Conservation (phyloP, 2,888 invertebrate genomes). For the Drosophila nr. medialis region DNA sequence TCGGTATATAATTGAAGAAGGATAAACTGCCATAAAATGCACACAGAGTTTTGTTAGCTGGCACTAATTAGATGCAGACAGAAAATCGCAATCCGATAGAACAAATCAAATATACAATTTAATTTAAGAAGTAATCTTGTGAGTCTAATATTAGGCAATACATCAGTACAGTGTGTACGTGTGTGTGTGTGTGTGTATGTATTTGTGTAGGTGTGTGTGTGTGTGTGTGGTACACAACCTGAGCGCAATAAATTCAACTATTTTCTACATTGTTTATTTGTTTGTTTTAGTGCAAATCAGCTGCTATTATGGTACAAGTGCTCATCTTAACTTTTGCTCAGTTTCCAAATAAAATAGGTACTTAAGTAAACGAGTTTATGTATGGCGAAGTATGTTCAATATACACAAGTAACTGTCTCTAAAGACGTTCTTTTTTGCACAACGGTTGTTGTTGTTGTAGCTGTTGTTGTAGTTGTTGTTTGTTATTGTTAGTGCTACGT, state of each 20-base stretch:
- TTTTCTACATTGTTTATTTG: constrained; percentile 55
- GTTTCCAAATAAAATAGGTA: constrained; percentile 43
- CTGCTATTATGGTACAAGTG: constrained; percentile 77
- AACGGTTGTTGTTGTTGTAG: constrained; percentile 48
- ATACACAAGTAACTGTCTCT: constrained; percentile 59
- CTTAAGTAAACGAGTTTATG: constrained; percentile 32
- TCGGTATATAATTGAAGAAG: constrained; percentile 6
- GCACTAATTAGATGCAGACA: constrained; percentile 40
- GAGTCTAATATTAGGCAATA: constrained; percentile 75
- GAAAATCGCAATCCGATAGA: constrained; percentile 41
- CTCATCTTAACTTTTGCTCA: constrained; percentile 74
- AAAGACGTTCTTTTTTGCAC: constrained; percentile 60
- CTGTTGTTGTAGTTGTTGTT: neutral
- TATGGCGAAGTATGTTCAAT: constrained; percentile 46
- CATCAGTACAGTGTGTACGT: constrained; percentile 34
- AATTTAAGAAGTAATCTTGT: constrained; percentile 21
- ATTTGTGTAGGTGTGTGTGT: neutral
- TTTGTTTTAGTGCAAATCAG: constrained; percentile 64
- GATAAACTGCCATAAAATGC: constrained; percentile 25
- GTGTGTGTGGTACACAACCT: constrained; percentile 61
- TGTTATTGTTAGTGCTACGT: constrained; percentile 64
- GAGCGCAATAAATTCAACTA: constrained; percentile 74
- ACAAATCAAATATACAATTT: constrained; percentile 27
- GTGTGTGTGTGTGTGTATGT: neutral
- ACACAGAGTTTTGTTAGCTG: constrained; percentile 18